Evolutionary conservation across 2,888 invertebrate genomes (phyloP).

Genomic region (Synergus japonicus): DNA sequence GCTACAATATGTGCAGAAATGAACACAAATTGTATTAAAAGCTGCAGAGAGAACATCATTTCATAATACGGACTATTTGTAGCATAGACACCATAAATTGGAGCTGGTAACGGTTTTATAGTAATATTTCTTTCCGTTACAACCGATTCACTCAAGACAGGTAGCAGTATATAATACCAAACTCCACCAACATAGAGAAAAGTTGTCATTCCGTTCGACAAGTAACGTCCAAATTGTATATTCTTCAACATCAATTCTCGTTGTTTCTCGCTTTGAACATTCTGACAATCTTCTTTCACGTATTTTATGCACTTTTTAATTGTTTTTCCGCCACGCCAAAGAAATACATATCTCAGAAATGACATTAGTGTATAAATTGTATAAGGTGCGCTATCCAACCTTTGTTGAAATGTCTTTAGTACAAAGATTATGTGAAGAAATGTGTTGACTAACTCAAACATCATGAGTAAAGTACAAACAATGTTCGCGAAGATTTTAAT

Average conservation of each 20-base stretch:
- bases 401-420: too few relatives aligned
- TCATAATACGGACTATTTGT: neutral
- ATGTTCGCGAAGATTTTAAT: too few relatives aligned
- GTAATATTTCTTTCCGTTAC: neutral
- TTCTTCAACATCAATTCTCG: neutral
- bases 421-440: too few relatives aligned
- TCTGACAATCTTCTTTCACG: neutral
- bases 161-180: neutral
- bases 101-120: neutral
- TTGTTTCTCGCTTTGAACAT: neutral
- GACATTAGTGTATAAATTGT: neutral
- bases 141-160: neutral
- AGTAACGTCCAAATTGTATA: neutral
- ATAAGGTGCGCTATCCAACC: too few relatives aligned
- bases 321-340: neutral
- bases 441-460: too few relatives aligned
- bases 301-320: neutral
- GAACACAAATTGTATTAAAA: neutral
- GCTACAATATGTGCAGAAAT: too few relatives aligned
- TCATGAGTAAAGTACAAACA: too few relatives aligned
- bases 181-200: neutral
- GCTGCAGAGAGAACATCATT: neutral
- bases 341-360: neutral
- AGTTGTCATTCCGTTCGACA: neutral
- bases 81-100: neutral